These are phyloP conservation scores for Butastur rufipennis DNA, from an alignment of 2,113 vertebrate species.

Conservation along the genomic window DNA sequence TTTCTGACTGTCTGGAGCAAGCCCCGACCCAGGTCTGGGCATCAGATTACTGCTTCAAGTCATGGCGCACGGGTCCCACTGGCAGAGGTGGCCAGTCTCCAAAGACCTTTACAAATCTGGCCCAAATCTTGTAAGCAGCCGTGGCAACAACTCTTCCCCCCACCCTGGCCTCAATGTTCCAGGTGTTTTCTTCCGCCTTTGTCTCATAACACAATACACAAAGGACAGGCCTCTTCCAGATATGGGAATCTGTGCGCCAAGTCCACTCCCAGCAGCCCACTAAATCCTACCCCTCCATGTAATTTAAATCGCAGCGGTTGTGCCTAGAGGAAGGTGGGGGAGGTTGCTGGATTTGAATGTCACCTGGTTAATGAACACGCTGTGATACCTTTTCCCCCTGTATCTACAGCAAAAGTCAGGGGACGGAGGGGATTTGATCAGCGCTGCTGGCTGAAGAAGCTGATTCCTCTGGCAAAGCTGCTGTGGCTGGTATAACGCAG, in stretches of 20 bases:
- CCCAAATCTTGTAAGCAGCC: not conserved
- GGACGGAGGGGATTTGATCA: not conserved
- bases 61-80: not conserved
- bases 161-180: not conserved
- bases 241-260: not conserved
- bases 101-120: not conserved
- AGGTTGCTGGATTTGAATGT: not conserved
- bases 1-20: not conserved
- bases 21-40: not conserved
- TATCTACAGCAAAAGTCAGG: not conserved
- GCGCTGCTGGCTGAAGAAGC: not conserved
- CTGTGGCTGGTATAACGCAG: not conserved
- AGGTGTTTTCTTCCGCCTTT: constrained; percentile 55
- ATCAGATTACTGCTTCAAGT: not conserved
- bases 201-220: constrained; percentile 29
- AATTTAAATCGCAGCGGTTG: not conserved
- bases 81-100: not conserved
- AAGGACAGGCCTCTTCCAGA: constrained; percentile 41
- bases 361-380: not conserved
- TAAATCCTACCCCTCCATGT: constrained; percentile 28
- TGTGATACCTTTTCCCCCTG: not conserved
- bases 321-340: not conserved
- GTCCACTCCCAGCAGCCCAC: constrained; percentile 31
- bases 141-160: not conserved
- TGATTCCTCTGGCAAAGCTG: not conserved